Evolutionary conservation across 2,888 invertebrate genomes (phyloP), one percentile per base, ranked within the genome.

Genomic region (Leucoma salicis): DNA sequence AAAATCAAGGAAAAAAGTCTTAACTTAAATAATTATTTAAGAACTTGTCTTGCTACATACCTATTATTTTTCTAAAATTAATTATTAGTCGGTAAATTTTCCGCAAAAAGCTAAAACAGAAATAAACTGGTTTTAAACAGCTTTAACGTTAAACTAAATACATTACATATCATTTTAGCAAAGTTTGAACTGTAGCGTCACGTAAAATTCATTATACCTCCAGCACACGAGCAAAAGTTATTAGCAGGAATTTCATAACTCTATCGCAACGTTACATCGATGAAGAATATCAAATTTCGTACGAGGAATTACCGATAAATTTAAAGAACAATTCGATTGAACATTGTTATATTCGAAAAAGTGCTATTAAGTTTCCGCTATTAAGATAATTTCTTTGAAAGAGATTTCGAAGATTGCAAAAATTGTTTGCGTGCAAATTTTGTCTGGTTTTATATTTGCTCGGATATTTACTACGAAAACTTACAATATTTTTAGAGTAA

Each of bases 131-230:
- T 36, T 53, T 21, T 31, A 25, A 13, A 39, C 36, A 34, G 5
- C 31, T 10, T 29, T 18, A 11, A 13, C 38, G 13, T 25, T 16
- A 35, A 32, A 34, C 31, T 43, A 46, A 56, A 41, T 41, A 41
- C 38, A 50, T 56, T 53, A 57, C 21, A 14, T 25, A 18, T 29
- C 28, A 24, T 12, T 38, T 40, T 35, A 46, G 25, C 44, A 38
- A 48, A 53, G 28, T 46, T 61, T 52, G 46, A 43, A 37, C 35
- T 48, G 44, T 40, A 39, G 42, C 57, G 58, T 65, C 66, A 66
- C 68, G 68, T 57, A 56, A 61, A 62, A 66, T 63, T 64, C 62
- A 65, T 70, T 63, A 64, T 49, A 59, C 46, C 48, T 49, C 50
- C 53, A 42, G 43, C 43, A 43, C 53, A 53, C 49, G 54, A 57